Evolutionary conservation across 2,113 vertebrate species (phyloP), one percentile per base, ranked within the genome.

Genomic region (Psilopsiagon aymara): DNA sequence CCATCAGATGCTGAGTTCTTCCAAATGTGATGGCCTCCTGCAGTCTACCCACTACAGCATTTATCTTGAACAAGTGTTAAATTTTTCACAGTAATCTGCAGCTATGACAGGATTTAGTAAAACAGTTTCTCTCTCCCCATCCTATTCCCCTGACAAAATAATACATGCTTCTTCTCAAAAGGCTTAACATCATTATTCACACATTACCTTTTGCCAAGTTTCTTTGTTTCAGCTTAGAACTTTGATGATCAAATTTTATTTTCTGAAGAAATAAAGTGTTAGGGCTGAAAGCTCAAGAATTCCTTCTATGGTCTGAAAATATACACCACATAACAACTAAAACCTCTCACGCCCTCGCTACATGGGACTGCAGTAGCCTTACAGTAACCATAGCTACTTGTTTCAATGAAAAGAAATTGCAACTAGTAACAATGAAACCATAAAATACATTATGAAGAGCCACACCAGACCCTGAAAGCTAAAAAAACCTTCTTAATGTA

Each of bases 331-430:
- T 17, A 73, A 69, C 60, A 83, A 92, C 90, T 80, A 67, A 81
- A 76, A 25, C 9, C 39, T 39, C 62, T 74, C 39, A 20, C 17
- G 46, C n/a, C 19, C 55, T 68, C 78, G 3, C 76, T 66, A 71
- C 71, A 59, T 18, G 67, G 67, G 90, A 19, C 71, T 88, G 91
- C 82, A 52, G 68, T 6, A 63, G 64, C 64, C 73, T 55, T 28
- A 71, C 53, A 71, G 91, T 92, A 90, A 91, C 73, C 86, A 88
- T 39, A 95, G 92, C 76, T 90, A 93, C 80, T 80, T 69, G 23
- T 35, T 90, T 79, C 69, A 88, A 70, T 63, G 69, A 47, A 92
- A 84, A 97, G 78, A 73, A 92, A 77, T 24, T 71, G 7, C 82
- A 85, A 52, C 14, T 52, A 94, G 31, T 66, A 83, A 86, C 59